Base-by-base conservation (phyloP, 2,888 invertebrate species). In the Tenthredo notha region DNA sequence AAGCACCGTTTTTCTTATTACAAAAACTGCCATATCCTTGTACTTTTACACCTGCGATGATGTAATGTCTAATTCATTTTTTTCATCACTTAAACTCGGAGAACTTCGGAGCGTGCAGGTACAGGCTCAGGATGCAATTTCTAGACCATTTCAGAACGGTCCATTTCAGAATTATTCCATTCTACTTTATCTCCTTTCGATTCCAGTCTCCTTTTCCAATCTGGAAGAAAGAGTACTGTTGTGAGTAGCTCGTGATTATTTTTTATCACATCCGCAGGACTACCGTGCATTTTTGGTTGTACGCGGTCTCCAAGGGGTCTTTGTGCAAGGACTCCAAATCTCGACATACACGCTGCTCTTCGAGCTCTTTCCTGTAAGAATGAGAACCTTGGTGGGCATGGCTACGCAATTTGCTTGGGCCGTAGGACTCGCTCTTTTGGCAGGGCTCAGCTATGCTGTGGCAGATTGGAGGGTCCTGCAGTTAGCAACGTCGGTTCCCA, bases 391-490 rank as follows among this genome's bases (percentile, higher is more conserved):
- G 83, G 94, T 94, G 0, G 94, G 94, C 2, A 92, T 94, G 65
- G 90, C 93, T 61, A 93, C 94, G 89, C 94, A 94, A 88, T 91
- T 94, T 61, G 93, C 93, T 86, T 94, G 94, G 94, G 94, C 94
- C 1, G 85, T 94, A 6, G 94, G 94, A 25, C 91, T 94, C 50
- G 90, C 93, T 65, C 87, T 94, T 43, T 89, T 95, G 18, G 94
- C 94, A 4, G 90, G 90, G 0, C 88, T 94, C 43, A 94, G 94
- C 47, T 95, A 94, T 87, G 89, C 93, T 18, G 91, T 95, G 65
- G 93, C 94, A 12, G 93, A 94, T 88, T 95, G 95, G 95, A 92
- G 94, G 65, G 92, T 94, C 84, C 92, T 95, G 12, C 95, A 95
- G 87, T 90, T 95, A 77, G 94, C 94, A 1, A 90, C 95, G 74